Conservation (phyloP, 2,113 vertebrate species). For the Stegostoma tigrinum region DNA sequence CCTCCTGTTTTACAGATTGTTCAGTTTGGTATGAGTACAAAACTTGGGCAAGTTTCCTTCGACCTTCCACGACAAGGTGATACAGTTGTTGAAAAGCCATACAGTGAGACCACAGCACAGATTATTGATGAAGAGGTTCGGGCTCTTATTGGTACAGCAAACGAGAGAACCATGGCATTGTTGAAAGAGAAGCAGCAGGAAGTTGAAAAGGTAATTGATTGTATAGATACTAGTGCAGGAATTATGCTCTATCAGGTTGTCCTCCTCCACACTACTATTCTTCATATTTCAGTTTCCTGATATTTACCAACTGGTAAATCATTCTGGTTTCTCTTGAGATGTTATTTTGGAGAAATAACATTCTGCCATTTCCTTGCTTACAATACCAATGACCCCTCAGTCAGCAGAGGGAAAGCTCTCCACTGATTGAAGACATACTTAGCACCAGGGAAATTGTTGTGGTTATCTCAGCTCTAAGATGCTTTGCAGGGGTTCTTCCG, state of each 20-base stretch:
- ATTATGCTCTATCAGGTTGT: background rate
- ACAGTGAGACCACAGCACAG: conserved; percentile 56
- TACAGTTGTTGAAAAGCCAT: conserved; percentile 49
- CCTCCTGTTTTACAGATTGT: conserved; percentile 45
- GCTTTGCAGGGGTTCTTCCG: too few species aligned
- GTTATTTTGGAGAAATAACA: background rate
- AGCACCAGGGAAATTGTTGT: too few species aligned
- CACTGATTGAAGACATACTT: too few species aligned
- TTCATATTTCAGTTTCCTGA: background rate
- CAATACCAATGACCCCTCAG: too few species aligned
- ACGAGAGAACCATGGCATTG: conserved; percentile 52
- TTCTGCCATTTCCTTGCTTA: background rate
- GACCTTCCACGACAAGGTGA: conserved; percentile 48
- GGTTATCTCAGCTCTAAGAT: too few species aligned
- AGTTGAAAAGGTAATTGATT: conserved; percentile 49
- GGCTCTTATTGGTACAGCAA: conserved; percentile 51
- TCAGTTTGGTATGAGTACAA: conserved; percentile 60
- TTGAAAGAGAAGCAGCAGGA: conserved; percentile 46
- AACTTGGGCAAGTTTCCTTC: conserved; percentile 59
- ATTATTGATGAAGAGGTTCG: conserved; percentile 66
- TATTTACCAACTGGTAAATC: background rate
- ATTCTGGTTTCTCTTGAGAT: background rate
- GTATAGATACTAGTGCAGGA: background rate
- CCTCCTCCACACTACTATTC: background rate
- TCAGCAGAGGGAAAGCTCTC: too few species aligned